Evolutionary conservation across 2,888 invertebrate genomes (phyloP).

Genomic region (Corbicula japonica): DNA sequence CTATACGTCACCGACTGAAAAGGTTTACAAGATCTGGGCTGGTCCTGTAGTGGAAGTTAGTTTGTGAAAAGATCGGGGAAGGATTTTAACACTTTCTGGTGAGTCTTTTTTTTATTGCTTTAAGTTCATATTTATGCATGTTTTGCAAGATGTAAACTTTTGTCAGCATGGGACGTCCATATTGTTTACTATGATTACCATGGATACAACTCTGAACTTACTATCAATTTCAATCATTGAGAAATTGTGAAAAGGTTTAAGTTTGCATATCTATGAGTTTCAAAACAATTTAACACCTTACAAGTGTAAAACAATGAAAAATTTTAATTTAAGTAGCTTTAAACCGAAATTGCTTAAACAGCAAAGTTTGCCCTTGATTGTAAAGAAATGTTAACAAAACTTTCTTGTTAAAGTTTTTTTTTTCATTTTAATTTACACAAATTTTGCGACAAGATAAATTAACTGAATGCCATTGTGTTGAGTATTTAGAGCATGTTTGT

Average conservation of each 20-base stretch:
- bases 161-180: conserved; percentile 28
- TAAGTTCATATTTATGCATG: neutral
- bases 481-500: conserved; percentile 19
- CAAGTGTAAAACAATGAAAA: conserved; percentile 17
- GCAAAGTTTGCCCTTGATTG: no score
- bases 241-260: conserved; percentile 21
- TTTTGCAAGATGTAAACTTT: neutral
- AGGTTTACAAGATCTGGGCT: conserved; percentile 9
- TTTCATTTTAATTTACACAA: no score
- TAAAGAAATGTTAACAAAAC: no score
- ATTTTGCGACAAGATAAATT: no score
- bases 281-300: neutral
- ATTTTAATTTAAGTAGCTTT: no score
- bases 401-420: no score
- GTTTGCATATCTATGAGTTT: conserved; percentile 10
- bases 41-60: neutral
- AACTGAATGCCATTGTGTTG: neutral
- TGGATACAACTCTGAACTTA: conserved; percentile 41
- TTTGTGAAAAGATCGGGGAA: conserved; percentile 22
- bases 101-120: conserved; percentile 19
- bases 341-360: no score
- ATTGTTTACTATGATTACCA: conserved; percentile 59
- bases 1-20: conserved; percentile 49
- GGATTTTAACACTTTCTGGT: conserved; percentile 43
- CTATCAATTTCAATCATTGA: conserved; percentile 9